phyloP scores from a whole-genome alignment of 2,113 vertebrate genomes.

The Pica pica region DNA sequence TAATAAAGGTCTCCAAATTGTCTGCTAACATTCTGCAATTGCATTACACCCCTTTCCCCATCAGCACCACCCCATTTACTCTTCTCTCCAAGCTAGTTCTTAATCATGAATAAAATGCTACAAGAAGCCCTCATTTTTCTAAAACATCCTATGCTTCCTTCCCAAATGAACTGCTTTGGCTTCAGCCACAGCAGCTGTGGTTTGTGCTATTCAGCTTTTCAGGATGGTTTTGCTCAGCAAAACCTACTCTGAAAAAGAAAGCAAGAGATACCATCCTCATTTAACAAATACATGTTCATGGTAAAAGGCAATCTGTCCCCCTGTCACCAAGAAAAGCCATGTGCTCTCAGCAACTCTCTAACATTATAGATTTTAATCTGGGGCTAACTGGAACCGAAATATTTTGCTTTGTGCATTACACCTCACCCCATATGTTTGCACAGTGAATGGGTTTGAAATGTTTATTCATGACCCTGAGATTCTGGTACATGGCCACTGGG shows the following conservation, averaged over 20 bases:
- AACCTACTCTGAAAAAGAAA: neutral
- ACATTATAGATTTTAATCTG: neutral
- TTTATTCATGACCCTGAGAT: neutral
- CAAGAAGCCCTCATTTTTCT: neutral
- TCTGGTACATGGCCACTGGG: neutral
- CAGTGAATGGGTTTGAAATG: neutral
- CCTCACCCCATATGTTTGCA: neutral
- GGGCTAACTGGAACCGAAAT: neutral
- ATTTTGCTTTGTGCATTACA: neutral
- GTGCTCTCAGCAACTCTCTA: neutral
- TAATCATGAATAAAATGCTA: neutral
- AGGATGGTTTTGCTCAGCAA: neutral
- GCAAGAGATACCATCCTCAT: neutral
- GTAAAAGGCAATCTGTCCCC: neutral
- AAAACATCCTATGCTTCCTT: neutral
- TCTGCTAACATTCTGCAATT: neutral
- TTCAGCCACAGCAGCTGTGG: neutral
- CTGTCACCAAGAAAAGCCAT: neutral
- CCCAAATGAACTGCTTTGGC: neutral
- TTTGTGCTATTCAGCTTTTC: neutral
- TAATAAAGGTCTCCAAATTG: neutral
- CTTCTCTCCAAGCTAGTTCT: neutral
- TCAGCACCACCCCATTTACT: neutral
- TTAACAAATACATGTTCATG: accelerated
- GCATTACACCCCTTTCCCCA: neutral